Evolutionary conservation across 2,797 vertebrate genomes (phyloP), one percentile per base, ranked within the genome.

Genomic region (Melanotaenia maccullochi): DNA sequence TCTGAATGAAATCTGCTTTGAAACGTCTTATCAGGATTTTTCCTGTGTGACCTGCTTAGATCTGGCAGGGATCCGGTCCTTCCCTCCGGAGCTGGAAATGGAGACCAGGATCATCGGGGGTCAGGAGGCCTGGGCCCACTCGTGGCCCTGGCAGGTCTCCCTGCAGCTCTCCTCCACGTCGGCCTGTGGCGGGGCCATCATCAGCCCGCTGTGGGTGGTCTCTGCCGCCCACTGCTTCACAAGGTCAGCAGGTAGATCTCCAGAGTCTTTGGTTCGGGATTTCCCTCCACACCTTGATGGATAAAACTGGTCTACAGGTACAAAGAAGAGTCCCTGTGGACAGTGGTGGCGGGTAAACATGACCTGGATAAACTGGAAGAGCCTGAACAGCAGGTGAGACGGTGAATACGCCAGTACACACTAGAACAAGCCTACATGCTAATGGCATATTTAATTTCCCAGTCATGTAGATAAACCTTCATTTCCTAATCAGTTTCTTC

Each of bases 141-240:
- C 92, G 0, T 94, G 93, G 93, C 93, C 93, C 3, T 94, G 94
- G 94, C 93, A 94, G 78, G 92, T 91, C 0, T 85, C 83, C 0
- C 87, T 95, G 0, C 55, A 49, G 8, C 81, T 89, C 1, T 22
- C 64, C 3, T 59, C 77, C 40, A 82, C 81, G 63, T 64, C 92
- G 0, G 81, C 81, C 28, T 94, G 94, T 1, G 93, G 93, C 0
- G 93, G 93, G 0, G 90, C 94, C 13, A 40, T 95, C 73, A 59
- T 94, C 9, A 2, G 51, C 9, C 83, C 70, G 0, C 18, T 20
- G n/a, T 94, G 94, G 93, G 78, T 94, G 3, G 0, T 94, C 55
- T 91, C 91, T 2, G 94, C 93, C 0, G 71, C 90, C 0, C 94
- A 94, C 83, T 94, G 93, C 83, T 94, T 95, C 62, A 71, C 18